Conservation (phyloP, 2,888 invertebrate genomes). For the Drosophila borealis region DNA sequence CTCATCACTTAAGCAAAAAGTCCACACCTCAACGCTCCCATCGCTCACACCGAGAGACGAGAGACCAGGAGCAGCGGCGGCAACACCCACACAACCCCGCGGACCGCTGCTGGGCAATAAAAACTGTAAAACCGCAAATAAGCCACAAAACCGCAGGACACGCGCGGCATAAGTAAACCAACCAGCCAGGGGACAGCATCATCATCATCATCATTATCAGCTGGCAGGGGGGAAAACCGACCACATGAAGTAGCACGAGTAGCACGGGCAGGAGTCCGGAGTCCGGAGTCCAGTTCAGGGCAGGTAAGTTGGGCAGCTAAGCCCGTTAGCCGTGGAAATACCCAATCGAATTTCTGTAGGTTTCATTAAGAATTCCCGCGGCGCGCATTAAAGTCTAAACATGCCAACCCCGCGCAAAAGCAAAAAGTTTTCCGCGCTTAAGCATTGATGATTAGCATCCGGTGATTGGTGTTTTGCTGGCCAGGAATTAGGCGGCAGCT, state of each 20-base stretch:
- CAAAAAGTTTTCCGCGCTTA: constrained; percentile 63
- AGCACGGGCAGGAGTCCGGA: constrained; percentile 19
- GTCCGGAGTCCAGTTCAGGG: constrained; percentile 20
- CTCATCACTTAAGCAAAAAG: constrained; percentile 63
- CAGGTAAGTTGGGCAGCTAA: constrained; percentile 59
- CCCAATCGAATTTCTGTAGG: constrained; percentile 43
- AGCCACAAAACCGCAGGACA: constrained; percentile 71
- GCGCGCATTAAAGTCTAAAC: constrained; percentile 80
- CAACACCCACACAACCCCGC: constrained; percentile 70
- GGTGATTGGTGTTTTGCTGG: constrained; percentile 46
- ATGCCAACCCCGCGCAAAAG: constrained; percentile 67
- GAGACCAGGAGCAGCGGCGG: constrained; percentile 16
- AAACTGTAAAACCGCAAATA: constrained; percentile 69
- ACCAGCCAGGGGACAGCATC: constrained; percentile 12
- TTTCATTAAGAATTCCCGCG: constrained; percentile 79
- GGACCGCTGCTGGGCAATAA: constrained; percentile 55
- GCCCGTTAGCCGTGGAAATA: constrained; percentile 55
- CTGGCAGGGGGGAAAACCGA: constrained; percentile 57
- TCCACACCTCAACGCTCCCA: constrained; percentile 63
- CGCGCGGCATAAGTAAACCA: constrained; percentile 60
- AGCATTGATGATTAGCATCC: constrained; percentile 74
- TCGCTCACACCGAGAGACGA: neutral
- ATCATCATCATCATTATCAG: constrained; percentile 55
- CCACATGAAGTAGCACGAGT: constrained; percentile 42
- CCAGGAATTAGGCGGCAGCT: constrained; percentile 21